A percentile compares a stretch with the other conserved stretches of the same genome.
phyloP scores from a whole-genome alignment of 2,797 vertebrate species.

The Falco peregrinus region DNA sequence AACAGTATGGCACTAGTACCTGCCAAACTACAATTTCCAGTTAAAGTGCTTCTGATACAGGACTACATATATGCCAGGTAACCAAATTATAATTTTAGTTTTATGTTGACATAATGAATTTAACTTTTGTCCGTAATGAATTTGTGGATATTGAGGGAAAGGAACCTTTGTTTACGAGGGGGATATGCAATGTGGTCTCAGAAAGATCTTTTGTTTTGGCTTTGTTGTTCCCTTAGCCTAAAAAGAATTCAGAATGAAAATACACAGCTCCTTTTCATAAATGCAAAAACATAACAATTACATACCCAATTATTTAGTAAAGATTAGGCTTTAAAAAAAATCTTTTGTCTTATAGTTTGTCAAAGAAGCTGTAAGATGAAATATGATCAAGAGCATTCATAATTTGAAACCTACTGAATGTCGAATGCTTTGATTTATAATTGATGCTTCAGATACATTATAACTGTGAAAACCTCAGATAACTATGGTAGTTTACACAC shows the following conservation, averaged over 20 bases:
- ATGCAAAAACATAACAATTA: constrained; percentile 68
- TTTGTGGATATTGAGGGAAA: not conserved
- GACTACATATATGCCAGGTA: not conserved
- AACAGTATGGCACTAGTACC: not conserved
- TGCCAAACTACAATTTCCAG: constrained; percentile 36
- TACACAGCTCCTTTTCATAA: constrained; percentile 23
- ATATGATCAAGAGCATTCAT: constrained; percentile 71
- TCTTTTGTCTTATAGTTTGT: constrained; percentile 68
- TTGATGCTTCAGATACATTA: constrained; percentile 67
- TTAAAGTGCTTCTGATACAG: not conserved
- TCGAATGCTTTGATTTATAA: constrained; percentile 73
- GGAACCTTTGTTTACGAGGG: not conserved
- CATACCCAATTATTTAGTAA: constrained; percentile 74
- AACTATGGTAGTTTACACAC: constrained; percentile 64
- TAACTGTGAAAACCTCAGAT: constrained; percentile 64
- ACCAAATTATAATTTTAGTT: constrained; percentile 17
- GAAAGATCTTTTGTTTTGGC: not conserved
- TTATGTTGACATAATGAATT: not conserved
- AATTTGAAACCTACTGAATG: constrained; percentile 61
- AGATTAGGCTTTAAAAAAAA: constrained; percentile 64
- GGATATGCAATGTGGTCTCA: not conserved
- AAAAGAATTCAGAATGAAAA: constrained; percentile 27
- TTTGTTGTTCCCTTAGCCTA: not conserved
- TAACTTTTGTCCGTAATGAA: not conserved
- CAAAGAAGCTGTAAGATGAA: constrained; percentile 67